phyloP scores from a whole-genome alignment of 2,113 vertebrate genomes.

The Tragelaphus strepsiceros region DNA sequence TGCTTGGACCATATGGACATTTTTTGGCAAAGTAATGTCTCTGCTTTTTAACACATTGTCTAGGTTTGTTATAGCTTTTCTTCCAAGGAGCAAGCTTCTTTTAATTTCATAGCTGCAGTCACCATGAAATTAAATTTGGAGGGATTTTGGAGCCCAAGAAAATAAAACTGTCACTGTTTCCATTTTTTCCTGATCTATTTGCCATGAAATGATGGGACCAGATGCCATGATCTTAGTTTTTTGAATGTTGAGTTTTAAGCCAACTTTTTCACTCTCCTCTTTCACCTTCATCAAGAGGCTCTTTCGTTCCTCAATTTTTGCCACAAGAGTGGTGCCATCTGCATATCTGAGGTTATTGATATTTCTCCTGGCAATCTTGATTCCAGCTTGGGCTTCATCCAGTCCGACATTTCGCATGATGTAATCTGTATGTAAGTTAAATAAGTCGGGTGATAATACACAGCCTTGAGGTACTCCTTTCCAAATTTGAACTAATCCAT shows the following conservation, averaged over 20 bases:
- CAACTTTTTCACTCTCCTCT: background rate
- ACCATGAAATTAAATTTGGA: background rate
- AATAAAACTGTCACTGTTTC: background rate
- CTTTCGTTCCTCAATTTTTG: background rate
- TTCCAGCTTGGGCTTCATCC: background rate
- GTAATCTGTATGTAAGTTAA: background rate
- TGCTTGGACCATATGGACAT: background rate
- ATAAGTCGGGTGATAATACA: background rate
- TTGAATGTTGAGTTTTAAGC: background rate
- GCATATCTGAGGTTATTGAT: background rate
- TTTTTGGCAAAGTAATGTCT: background rate
- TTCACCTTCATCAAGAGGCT: background rate
- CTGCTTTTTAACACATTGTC: background rate
- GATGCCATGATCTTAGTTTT: background rate
- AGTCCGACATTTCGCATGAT: accelerated
- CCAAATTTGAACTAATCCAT: background rate
- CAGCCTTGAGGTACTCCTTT: background rate
- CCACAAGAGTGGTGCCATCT: background rate
- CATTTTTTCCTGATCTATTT: background rate
- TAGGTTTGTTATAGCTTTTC: background rate
- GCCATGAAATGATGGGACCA: background rate
- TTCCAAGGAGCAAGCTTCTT: background rate
- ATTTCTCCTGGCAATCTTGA: background rate
- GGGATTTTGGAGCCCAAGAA: background rate
- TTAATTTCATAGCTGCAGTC: background rate